Percentiles rank a stretch among this genome's conserved stretches.
Evolutionary conservation across 1,140 invertebrate species (phyloP).

Genomic region (Microplitis demolitor): DNA sequence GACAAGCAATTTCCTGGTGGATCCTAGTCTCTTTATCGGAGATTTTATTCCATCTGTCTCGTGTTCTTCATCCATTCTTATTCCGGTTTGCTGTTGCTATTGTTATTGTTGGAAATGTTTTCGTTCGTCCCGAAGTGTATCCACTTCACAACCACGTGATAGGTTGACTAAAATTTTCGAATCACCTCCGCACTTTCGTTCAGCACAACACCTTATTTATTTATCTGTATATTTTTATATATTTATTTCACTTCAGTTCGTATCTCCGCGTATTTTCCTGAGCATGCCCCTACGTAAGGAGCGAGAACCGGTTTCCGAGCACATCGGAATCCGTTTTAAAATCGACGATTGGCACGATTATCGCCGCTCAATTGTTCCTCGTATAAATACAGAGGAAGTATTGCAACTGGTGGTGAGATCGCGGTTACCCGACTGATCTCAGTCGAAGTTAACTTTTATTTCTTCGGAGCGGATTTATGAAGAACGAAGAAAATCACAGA

Average conservation of each 20-base stretch:
- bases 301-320: slow-evolving; percentile 11
- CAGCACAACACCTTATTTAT: not conserved
- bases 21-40: slow-evolving; percentile 77
- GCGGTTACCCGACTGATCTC: too few relatives aligned
- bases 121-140: not conserved
- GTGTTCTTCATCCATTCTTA: slow-evolving; percentile 67
- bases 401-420: not conserved
- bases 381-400: not conserved
- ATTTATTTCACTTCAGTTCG: not conserved
- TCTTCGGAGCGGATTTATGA: too few relatives aligned
- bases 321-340: slow-evolving; percentile 23
- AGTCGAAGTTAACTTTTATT: too few relatives aligned
- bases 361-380: not conserved
- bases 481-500: too few relatives aligned
- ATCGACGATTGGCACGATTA: slow-evolving; percentile 19
- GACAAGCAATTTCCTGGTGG: slow-evolving; percentile 76
- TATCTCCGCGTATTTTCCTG: slow-evolving; percentile 7
- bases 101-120: not conserved
- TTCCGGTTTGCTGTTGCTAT: too few relatives aligned
- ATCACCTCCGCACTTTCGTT: not conserved
- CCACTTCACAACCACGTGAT: not conserved
- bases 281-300: not conserved
- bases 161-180: not conserved
- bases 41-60: slow-evolving; percentile 71
- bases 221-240: not conserved